phyloP scores from a whole-genome alignment of 2,888 invertebrate species.

The Cataglyphis altisquamis region DNA sequence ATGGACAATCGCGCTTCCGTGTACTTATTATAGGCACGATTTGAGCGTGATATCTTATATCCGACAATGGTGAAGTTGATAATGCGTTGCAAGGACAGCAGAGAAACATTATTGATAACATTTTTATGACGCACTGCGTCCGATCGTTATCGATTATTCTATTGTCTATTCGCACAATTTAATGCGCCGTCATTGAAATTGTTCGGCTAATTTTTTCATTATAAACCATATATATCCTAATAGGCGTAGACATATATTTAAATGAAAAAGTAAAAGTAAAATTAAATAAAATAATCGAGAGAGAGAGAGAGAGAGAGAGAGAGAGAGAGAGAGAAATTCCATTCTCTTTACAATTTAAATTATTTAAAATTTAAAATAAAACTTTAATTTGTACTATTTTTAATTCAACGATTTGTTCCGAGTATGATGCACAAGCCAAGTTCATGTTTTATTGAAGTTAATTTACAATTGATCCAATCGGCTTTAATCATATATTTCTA shows the following conservation, averaged over 20 bases:
- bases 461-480: slow-evolving; percentile 18
- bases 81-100: background rate
- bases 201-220: background rate
- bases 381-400: slow-evolving; percentile 3
- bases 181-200: background rate
- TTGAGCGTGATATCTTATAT: background rate
- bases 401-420: background rate
- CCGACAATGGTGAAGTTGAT: background rate
- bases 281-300: background rate
- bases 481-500: background rate
- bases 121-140: background rate
- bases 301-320: background rate
- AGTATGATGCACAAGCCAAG: background rate
- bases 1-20: background rate
- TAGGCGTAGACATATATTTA: background rate
- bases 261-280: background rate
- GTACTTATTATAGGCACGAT: background rate
- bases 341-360: background rate
- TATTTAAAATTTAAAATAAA: background rate
- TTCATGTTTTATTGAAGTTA: background rate
- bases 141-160: background rate
- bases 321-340: background rate
- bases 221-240: background rate
- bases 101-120: background rate
- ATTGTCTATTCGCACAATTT: background rate